Base-by-base conservation (phyloP, 1,140 invertebrate species). In the Cephus cinctus region DNA sequence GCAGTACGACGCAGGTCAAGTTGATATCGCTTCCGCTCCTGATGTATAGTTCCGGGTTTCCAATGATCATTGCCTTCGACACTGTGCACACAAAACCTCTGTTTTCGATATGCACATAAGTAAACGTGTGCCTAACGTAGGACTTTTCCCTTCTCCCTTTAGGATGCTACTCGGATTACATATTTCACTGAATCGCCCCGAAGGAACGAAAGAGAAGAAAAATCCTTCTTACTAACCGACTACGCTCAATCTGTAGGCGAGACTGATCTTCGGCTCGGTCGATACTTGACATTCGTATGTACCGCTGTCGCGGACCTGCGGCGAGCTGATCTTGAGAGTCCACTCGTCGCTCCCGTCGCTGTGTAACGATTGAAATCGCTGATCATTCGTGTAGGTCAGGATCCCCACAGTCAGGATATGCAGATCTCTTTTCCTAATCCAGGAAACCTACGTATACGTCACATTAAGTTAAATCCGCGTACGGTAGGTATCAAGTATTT, bases 21-120 rank as follows among this genome's bases (percentile, higher is more conserved):
- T 93, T 94, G 67, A 94, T 92, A 78, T 93, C 90, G 57, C 88
- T 91, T 22, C 90, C 91, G 57, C 87, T 90, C 58, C 90, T 88
- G 63, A 94, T 88, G 78, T 88, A 90, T 52, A 92, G 78, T 71
- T 93, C 90, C 11, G 87, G 81, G 59, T 89, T 90, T 12, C 90
- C 89, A 41, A 88, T 73, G 59, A 95, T 94, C 76, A 90, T 87
- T 21, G 91, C 90, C 75, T 91, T 89, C 39, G 91, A 92, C 50
- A 94, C 92, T 95, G 81, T 46, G 80, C 84, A 58, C 72, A 71
- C 59, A 67, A 54, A 54, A 47, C n/a, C n/a, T n/a, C n/a, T n/a
- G n/a, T n/a, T n/a, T n/a, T n/a, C n/a, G n/a, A n/a, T n/a, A n/a
- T n/a, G n/a, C n/a, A n/a, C n/a, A n/a, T n/a, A n/a, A n/a, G n/a